Evolutionary conservation across 2,797 vertebrate genomes (phyloP).

Genomic region (Nannoperca obscura): DNA sequence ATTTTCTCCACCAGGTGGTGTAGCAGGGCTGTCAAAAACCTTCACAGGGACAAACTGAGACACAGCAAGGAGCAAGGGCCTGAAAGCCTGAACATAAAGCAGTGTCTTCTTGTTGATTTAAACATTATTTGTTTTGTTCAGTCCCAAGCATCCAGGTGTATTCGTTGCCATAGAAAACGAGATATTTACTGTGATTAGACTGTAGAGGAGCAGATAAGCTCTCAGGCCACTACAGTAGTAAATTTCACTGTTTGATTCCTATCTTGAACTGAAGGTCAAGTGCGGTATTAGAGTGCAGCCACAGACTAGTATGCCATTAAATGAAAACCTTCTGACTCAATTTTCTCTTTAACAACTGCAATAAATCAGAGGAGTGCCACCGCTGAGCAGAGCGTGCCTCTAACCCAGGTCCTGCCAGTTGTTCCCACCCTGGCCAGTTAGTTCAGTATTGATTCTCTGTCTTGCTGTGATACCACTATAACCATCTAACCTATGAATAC

Average conservation of each 20-base stretch:
- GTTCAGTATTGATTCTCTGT: constrained; percentile 78
- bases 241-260: constrained; percentile 63
- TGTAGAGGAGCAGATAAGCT: constrained; percentile 43
- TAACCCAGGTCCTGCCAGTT: constrained; percentile 54
- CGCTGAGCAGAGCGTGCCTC: constrained; percentile 56
- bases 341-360: constrained; percentile 76
- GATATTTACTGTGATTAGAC: constrained; percentile 39
- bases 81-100: neutral
- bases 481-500: constrained; percentile 70
- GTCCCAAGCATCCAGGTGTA: constrained; percentile 1
- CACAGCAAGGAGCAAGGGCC: neutral
- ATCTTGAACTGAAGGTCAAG: constrained; percentile 76
- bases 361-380: constrained; percentile 79
- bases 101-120: constrained; percentile 18
- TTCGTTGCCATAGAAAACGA: constrained; percentile 28
- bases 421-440: constrained; percentile 70
- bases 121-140: neutral
- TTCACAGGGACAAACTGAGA: neutral
- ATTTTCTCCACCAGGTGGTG: constrained; percentile 69
- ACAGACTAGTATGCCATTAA: constrained; percentile 66
- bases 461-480: constrained; percentile 66
- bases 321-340: constrained; percentile 83
- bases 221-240: constrained; percentile 23
- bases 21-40: constrained; percentile 19
- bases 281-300: constrained; percentile 57